Percentiles rank a stretch among this genome's conserved stretches.
Conservation (phyloP, 2,113 vertebrate genomes). For the Halcyon senegalensis region DNA sequence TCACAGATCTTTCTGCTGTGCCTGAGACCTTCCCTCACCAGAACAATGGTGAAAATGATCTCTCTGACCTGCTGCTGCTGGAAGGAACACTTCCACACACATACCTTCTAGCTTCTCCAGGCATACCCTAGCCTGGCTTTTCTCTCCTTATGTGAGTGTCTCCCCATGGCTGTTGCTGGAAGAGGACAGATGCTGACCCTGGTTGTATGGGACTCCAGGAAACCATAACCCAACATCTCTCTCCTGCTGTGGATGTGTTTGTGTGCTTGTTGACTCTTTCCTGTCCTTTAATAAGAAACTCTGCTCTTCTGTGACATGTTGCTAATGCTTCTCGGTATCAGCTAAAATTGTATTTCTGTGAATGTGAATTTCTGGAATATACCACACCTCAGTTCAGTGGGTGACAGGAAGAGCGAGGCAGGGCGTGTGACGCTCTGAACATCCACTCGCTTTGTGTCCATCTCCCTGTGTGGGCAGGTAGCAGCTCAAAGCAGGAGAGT, state of each 20-base stretch:
- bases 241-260: neutral
- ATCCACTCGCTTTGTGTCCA: neutral
- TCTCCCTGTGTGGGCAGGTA: neutral
- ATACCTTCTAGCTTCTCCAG: neutral
- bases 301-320: neutral
- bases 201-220: neutral
- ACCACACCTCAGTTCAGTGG: neutral
- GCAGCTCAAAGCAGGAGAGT: neutral
- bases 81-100: neutral
- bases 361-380: slow-evolving; percentile 5
- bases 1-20: neutral
- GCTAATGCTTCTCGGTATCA: neutral
- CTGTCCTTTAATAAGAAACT: neutral
- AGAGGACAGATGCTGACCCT: neutral
- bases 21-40: neutral
- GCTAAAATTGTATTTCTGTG: neutral
- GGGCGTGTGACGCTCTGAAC: neutral
- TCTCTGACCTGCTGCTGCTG: neutral
- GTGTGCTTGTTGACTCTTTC: neutral
- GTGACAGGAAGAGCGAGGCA: neutral
- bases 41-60: neutral
- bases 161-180: rapidly evolving
- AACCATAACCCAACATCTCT: neutral
- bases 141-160: neutral
- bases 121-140: neutral